A percentile compares a stretch with the other conserved stretches of the same genome.
Conservation (phyloP, 2,113 vertebrate species). For the Globicephala melas region DNA sequence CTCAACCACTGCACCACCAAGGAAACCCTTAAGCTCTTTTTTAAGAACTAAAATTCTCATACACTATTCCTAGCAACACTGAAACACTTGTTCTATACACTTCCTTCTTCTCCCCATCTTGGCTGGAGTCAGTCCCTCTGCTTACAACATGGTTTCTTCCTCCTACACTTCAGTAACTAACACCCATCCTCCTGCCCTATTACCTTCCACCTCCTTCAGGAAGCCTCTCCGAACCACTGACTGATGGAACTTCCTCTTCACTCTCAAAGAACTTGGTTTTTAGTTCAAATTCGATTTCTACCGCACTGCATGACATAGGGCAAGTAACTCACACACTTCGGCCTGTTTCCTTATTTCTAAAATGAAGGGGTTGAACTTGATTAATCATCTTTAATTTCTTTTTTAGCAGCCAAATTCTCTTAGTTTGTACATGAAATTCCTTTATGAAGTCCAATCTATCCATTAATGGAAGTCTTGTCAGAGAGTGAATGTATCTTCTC, state of each 20-base stretch:
- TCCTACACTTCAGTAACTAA: neutral
- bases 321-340: neutral
- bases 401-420: neutral
- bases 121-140: neutral
- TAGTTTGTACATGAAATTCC: neutral
- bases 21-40: neutral
- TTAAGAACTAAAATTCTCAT: neutral
- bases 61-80: neutral
- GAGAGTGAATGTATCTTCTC: neutral
- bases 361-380: neutral
- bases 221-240: neutral
- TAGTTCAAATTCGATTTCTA: neutral
- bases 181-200: neutral
- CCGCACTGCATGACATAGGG: neutral
- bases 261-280: neutral
- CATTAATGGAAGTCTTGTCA: neutral
- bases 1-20: too few species aligned
- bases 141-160: neutral
- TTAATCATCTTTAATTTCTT: neutral
- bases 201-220: neutral
- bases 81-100: neutral
- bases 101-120: neutral
- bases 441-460: neutral
- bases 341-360: neutral
- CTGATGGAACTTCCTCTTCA: neutral